phyloP scores from a whole-genome alignment of 2,113 vertebrate genomes.

The Ptilonorhynchus violaceus region DNA sequence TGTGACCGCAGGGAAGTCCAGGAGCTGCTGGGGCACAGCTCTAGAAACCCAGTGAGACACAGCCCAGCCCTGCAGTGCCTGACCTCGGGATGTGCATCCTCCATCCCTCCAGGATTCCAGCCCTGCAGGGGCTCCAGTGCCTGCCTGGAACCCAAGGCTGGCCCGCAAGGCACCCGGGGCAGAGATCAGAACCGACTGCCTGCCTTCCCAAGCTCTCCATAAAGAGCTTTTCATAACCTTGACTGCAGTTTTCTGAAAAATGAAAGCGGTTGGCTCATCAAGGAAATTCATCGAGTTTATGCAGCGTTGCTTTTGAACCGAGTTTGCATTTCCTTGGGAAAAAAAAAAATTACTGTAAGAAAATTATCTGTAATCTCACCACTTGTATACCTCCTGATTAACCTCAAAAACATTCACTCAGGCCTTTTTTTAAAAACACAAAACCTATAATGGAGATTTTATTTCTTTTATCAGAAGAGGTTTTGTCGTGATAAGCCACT shows the following conservation, averaged over 20 bases:
- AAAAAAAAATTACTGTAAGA: neutral
- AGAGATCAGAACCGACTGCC: neutral
- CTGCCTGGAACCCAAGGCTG: neutral
- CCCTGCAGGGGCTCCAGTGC: neutral
- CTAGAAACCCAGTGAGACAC: neutral
- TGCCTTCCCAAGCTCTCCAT: neutral
- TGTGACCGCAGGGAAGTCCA: neutral
- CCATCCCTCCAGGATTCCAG: neutral
- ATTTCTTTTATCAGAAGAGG: neutral
- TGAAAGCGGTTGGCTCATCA: conserved; percentile 15
- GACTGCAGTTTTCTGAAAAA: neutral
- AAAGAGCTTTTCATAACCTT: neutral
- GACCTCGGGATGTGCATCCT: neutral
- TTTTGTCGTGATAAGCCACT: neutral
- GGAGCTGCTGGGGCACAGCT: neutral
- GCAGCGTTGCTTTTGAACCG: neutral
- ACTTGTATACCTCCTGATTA: conserved; percentile 35
- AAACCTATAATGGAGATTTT: neutral
- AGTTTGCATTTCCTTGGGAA: neutral
- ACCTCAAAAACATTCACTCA: neutral
- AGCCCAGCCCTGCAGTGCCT: neutral
- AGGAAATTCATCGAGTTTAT: conserved; percentile 37
- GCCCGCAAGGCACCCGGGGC: neutral
- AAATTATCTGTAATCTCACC: conserved; percentile 28
- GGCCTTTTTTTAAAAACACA: neutral